These are phyloP conservation scores for Tetragonisca angustula DNA, from an alignment of 2,888 invertebrate genomes.

Conservation along the genomic window DNA sequence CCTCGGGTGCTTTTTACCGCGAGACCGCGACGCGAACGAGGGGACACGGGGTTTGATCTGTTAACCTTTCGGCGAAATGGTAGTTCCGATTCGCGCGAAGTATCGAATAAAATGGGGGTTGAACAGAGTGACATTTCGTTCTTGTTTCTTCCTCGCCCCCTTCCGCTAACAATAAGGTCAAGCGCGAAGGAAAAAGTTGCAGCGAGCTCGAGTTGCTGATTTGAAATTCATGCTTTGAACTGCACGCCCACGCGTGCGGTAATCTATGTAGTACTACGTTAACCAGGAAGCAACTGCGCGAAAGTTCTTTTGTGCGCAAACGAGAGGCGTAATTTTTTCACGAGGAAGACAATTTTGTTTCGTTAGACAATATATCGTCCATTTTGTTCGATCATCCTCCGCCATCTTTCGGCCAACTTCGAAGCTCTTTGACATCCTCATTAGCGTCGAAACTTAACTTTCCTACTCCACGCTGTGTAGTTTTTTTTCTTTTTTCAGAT, in stretches of 20 bases:
- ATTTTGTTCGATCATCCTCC: too few species aligned
- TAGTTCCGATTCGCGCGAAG: conserved; percentile 9
- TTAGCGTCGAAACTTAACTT: too few species aligned
- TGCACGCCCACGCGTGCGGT: background rate
- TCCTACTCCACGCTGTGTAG: too few species aligned
- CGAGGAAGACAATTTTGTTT: too few species aligned
- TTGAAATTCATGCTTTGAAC: background rate
- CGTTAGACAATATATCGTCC: too few species aligned
- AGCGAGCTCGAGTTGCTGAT: background rate
- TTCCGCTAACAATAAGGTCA: background rate
- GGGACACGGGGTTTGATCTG: conserved; percentile 20
- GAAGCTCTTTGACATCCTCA: too few species aligned
- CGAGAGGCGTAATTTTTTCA: too few species aligned
- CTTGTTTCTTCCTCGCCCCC: background rate
- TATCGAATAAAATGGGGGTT: background rate
- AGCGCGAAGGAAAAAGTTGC: too few species aligned
- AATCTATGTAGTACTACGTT: background rate
- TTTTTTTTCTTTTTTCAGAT: too few species aligned
- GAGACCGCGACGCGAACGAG: conserved; percentile 24
- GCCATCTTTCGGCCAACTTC: too few species aligned
- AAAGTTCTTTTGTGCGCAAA: too few species aligned
- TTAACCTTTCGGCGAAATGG: conserved; percentile 33
- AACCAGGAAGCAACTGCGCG: too few species aligned
- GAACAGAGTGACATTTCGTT: background rate
- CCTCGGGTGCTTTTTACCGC: conserved; percentile 34